These are phyloP conservation scores for Gymnoscelis rufifasciata DNA, from an alignment of 2,888 invertebrate species.

Conservation along the genomic window DNA sequence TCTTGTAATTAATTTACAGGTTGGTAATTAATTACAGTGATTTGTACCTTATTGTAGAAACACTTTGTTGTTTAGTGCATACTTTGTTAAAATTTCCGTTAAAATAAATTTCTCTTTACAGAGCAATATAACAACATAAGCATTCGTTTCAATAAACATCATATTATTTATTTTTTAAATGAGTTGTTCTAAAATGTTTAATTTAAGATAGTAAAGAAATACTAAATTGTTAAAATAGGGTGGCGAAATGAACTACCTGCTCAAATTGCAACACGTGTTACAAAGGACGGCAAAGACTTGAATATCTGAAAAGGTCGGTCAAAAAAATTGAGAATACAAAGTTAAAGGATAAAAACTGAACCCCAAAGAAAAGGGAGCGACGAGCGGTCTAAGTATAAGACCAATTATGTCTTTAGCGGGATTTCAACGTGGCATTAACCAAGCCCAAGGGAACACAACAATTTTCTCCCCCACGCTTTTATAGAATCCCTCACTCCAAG, in stretches of 20 bases:
- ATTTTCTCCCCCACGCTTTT: slow-evolving; percentile 33
- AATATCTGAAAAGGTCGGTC: slow-evolving; percentile 23
- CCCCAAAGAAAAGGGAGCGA: slow-evolving; percentile 34
- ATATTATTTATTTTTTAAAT: too few species aligned
- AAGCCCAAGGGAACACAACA: slow-evolving; percentile 47
- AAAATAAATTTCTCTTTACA: too few species aligned
- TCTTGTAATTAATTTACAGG: too few species aligned
- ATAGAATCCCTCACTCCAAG: slow-evolving; percentile 34
- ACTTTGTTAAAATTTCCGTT: too few species aligned
- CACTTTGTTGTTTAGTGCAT: too few species aligned
- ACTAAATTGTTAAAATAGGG: slow-evolving; percentile 2
- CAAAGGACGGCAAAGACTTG: slow-evolving; percentile 33
- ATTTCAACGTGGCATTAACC: slow-evolving; percentile 42
- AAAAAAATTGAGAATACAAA: slow-evolving; percentile 24
- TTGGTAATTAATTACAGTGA: too few species aligned
- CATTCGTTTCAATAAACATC: too few species aligned
- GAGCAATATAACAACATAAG: too few species aligned
- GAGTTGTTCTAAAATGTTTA: background rate
- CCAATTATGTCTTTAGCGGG: slow-evolving; percentile 52
- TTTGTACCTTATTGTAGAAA: too few species aligned
- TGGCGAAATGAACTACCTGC: slow-evolving; percentile 19
- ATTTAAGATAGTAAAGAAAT: background rate
- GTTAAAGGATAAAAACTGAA: slow-evolving; percentile 25
- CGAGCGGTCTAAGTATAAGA: slow-evolving; percentile 31
- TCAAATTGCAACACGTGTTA: slow-evolving; percentile 17